Evolutionary conservation across 2,113 vertebrate genomes (phyloP).

Genomic region (Hemibagrus wyckioides): DNA sequence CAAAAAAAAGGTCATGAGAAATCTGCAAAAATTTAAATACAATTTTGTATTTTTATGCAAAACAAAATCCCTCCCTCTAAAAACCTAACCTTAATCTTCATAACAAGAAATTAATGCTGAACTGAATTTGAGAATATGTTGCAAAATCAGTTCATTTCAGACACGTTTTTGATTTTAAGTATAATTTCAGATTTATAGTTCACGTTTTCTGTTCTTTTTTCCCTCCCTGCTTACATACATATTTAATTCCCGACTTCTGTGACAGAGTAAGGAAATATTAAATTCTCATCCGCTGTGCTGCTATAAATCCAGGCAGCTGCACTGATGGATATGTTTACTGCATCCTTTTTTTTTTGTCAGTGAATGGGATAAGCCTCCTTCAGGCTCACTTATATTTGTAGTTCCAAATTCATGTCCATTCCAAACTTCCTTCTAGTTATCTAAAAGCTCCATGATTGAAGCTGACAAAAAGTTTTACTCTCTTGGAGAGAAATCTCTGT

Average conservation of each 20-base stretch:
- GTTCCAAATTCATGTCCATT: conserved; percentile 23
- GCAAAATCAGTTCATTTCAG: not conserved
- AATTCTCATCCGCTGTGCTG: conserved; percentile 26
- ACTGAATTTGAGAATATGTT: not conserved
- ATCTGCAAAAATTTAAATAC: not conserved
- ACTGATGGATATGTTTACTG: conserved; percentile 49
- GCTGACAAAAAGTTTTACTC: not conserved
- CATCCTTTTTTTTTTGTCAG: conserved; percentile 23
- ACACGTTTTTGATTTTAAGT: not conserved
- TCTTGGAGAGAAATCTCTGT: not conserved
- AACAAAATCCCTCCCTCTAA: not conserved
- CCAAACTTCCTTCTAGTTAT: conserved; percentile 11
- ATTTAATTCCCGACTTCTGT: not conserved
- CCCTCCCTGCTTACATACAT: not conserved
- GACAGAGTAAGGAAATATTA: not conserved
- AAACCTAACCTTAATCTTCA: not conserved
- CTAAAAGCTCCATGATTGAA: not conserved
- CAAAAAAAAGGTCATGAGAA: not conserved
- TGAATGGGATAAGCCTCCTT: conserved; percentile 39
- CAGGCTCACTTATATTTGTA: conserved; percentile 28
- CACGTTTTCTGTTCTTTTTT: not conserved
- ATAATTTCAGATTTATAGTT: not conserved
- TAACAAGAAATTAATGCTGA: not conserved
- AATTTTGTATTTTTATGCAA: not conserved
- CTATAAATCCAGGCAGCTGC: not conserved